Base-by-base conservation (phyloP, 2,888 invertebrate species). In the Hipparchia semele region DNA sequence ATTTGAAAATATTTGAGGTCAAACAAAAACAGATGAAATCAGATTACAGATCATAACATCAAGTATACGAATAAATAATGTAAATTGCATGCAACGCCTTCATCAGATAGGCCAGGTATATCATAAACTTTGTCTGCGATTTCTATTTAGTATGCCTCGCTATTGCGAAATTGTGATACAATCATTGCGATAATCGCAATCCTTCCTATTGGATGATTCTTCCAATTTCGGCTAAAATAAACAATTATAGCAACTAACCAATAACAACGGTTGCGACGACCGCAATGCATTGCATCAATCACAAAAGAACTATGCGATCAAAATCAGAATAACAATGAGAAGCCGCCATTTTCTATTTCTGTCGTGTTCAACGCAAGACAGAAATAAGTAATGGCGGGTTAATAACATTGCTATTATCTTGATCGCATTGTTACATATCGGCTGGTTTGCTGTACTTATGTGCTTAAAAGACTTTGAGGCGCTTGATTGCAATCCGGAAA, bases 71-170 rank as follows among this genome's bases (percentile, higher is more conserved):
- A 59, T 68, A 59, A 59, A 59, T 49, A 53, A 65, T 33, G 65
- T 65, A 69, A 53, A 69, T 58, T 6, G 61, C 69, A 69, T 69
- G 69, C 69, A 69, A 53, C 45, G 53, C 49, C 61, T 53, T 51
- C 60, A 53, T 68, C 39, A 45, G 45, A 61, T 53, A 53, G 68
- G 68, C 45, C 33, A 60, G 60, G 13, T 51, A n/a, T 53, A 8
- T 51, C 60, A 53, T 51, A 51, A 33, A 6, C 9, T 45, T 58
- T 45, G 54, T 12, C 13, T 6, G 46, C 10, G 45, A 46, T 10
- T 66, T 12, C 9, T 10, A 39, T 39, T 54, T 7, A 12, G 45
- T 12, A 49, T 51, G 23, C 1, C 13, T 64, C 9, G 8, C 9
- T 13, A 62, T 58, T 58, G 13, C 56, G 6, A 3, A 62, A 23